These are phyloP conservation scores for Malthinus seriepunctatus DNA, from an alignment of 2,888 invertebrate genomes.

Conservation along the genomic window DNA sequence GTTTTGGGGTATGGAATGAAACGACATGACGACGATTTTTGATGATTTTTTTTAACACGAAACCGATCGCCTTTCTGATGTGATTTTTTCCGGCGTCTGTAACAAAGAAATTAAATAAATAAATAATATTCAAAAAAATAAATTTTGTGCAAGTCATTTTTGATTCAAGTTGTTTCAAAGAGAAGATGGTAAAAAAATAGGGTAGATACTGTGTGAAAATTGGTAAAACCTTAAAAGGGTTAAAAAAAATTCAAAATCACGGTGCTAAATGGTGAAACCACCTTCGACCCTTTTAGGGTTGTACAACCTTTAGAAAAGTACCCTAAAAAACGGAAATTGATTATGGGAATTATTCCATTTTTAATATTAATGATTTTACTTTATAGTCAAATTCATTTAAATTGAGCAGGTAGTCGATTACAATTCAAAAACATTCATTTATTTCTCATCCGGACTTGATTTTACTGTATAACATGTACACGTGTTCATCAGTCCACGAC, in stretches of 20 bases:
- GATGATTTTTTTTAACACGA: conserved; percentile 42
- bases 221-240: conserved; percentile 5
- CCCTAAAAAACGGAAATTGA: neutral
- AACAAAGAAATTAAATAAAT: conserved; percentile 53
- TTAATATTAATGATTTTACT: neutral
- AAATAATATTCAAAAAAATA: neutral
- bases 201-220: too few relatives aligned
- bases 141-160: neutral
- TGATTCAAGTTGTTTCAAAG: too few relatives aligned
- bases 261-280: conserved; percentile 15
- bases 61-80: conserved; percentile 61
- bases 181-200: too few relatives aligned
- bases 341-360: conserved; percentile 1
- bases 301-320: neutral
- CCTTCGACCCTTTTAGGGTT: neutral
- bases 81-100: conserved; percentile 67
- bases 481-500: conserved; percentile 42
- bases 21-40: conserved; percentile 26
- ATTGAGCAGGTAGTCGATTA: conserved; percentile 26
- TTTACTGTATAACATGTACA: conserved; percentile 36
- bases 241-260: conserved; percentile 18
- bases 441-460: conserved; percentile 20
- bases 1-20: conserved; percentile 31
- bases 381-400: conserved; percentile 8
- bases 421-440: conserved; percentile 23